Evolutionary conservation across 2,797 vertebrate genomes (phyloP).

Genomic region (Sparus aurata): DNA sequence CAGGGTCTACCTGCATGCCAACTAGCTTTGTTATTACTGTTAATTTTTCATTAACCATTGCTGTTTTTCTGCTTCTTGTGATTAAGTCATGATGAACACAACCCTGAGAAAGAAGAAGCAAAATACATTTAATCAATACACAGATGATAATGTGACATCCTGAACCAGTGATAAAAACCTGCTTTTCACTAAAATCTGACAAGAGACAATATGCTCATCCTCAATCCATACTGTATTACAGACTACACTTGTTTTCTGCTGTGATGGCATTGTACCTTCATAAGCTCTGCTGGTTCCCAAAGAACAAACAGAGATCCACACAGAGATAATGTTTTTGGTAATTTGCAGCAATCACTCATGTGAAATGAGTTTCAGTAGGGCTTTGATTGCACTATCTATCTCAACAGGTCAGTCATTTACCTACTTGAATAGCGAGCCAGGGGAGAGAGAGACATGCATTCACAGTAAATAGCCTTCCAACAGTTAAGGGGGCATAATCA

Average conservation of each 20-base stretch:
- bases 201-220: not conserved
- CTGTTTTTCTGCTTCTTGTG: not conserved
- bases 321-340: slow-evolving; percentile 45
- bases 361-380: slow-evolving; percentile 41
- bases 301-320: slow-evolving; percentile 27
- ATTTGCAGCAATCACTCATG: slow-evolving; percentile 47
- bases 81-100: slow-evolving; percentile 20
- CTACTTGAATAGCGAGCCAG: slow-evolving; percentile 5
- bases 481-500: not conserved
- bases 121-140: slow-evolving; percentile 13
- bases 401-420: slow-evolving; percentile 46
- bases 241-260: slow-evolving; percentile 5
- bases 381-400: slow-evolving; percentile 48
- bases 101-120: not conserved
- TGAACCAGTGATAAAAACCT: slow-evolving; percentile 4
- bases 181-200: slow-evolving; percentile 5
- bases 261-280: not conserved
- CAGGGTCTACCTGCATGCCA: not conserved
- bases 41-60: not conserved
- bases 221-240: not conserved
- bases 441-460: not conserved
- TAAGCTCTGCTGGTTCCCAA: slow-evolving; percentile 21
- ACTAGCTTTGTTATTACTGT: not conserved
- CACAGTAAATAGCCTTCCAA: slow-evolving; percentile 28
- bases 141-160: slow-evolving; percentile 3